Base-by-base conservation (phyloP, 2,888 invertebrate species). In the Mermis nigrescens region DNA sequence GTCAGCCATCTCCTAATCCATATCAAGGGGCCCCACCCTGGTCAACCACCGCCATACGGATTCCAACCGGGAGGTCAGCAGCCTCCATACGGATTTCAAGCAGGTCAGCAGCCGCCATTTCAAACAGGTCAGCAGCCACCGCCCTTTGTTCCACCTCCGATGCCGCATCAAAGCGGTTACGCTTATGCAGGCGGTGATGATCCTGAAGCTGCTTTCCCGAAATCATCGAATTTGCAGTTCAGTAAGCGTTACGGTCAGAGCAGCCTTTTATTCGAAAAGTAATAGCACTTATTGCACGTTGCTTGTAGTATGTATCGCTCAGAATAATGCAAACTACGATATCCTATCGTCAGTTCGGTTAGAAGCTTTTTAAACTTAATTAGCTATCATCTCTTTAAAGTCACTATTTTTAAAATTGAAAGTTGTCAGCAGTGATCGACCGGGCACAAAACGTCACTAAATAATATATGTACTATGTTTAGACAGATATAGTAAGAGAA, bases 211-310 rank as follows among this genome's bases (percentile, higher is more conserved):
- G 38, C 7, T 38, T 38, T 38, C 7, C 7, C 19, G 19, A 38
- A 38, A 38, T 7, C 12, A 38, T 38, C 38, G 38, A 38, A 7
- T 22, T 48, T 48, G n/a, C n/a, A 67, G 27, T 70, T 70, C 63
- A 67, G 67, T 2, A n/a, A 69, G 72, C 60, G 71, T 69, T 57
- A 68, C 68, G 19, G 64, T 73, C 27, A 61, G 73, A 27, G 60
- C 66, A 46, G 69, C 66, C 1, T n/a, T 73, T 73, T 58, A 72
- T 73, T 55, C 65, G 65, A 59, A 73, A 72, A 69, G 73, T 72
- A 61, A n/a, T n/a, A n/a, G n/a, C n/a, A n/a, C n/a, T n/a, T n/a
- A n/a, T n/a, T n/a, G n/a, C n/a, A n/a, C n/a, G n/a, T n/a, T n/a
- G n/a, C n/a, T n/a, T n/a, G n/a, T n/a, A n/a, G n/a, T n/a, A n/a